Evolutionary conservation across 2,113 vertebrate genomes (phyloP).

Genomic region (Oreochromis niloticus): DNA sequence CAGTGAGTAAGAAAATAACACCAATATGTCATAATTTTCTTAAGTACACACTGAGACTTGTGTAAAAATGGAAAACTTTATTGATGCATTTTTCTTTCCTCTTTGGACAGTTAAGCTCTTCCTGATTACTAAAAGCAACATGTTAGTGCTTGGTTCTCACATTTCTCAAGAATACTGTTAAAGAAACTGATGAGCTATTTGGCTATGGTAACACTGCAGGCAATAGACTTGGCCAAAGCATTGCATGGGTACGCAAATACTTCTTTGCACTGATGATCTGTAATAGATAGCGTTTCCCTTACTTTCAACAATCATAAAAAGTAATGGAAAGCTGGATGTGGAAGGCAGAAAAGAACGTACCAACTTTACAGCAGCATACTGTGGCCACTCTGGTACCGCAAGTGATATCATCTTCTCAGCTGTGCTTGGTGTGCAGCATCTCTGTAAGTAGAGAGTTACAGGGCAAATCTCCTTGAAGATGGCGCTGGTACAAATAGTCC

Average conservation of each 20-base stretch:
- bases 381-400: neutral
- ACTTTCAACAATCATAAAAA: neutral
- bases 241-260: neutral
- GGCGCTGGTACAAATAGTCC: constrained; percentile 79
- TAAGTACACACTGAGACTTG: neutral
- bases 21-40: neutral
- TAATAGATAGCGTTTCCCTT: neutral
- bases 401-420: constrained; percentile 35
- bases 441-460: constrained; percentile 79
- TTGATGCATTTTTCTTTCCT: neutral
- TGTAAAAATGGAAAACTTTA: neutral
- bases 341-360: neutral
- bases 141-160: neutral
- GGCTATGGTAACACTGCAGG: constrained; percentile 40
- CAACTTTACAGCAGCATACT: neutral
- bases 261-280: neutral
- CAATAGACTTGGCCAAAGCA: neutral
- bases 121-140: neutral
- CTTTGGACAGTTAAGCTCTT: neutral
- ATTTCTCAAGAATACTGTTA: neutral
- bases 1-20: neutral
- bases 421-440: constrained; percentile 79
- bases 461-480: constrained; percentile 77
- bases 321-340: neutral
- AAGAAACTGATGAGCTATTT: neutral